Evolutionary conservation across 2,797 vertebrate genomes (phyloP).

Genomic region (Epinephelus awoara): DNA sequence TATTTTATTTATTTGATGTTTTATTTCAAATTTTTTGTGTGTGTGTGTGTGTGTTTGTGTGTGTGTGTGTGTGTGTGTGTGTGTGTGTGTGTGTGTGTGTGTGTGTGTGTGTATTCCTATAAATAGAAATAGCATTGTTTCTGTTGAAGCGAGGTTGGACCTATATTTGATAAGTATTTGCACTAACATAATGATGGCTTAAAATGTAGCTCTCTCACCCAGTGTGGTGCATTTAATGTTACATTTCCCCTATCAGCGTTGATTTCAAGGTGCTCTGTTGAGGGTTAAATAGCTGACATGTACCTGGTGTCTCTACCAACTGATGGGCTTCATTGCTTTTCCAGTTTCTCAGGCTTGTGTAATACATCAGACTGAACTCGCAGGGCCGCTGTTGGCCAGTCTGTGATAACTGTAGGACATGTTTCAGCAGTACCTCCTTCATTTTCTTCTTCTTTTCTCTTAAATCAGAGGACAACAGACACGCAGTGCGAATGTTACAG

Average conservation of each 20-base stretch:
- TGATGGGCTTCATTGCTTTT: background rate
- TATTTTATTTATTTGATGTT: no score
- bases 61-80: no score
- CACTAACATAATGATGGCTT: background rate
- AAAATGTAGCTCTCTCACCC: background rate
- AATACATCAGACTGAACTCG: conserved; percentile 17
- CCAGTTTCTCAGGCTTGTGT: background rate
- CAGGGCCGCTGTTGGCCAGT: conserved; percentile 49
- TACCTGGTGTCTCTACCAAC: background rate
- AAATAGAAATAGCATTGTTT: no score
- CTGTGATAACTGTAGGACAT: background rate
- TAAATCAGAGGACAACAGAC: background rate
- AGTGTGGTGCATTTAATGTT: background rate
- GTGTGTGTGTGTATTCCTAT: no score
- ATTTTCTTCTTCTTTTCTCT: background rate
- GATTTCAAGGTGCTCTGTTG: no score
- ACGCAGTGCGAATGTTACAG: background rate
- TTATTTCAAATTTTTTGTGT: no score
- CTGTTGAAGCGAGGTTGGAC: no score
- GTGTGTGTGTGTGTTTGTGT: no score
- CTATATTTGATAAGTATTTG: background rate
- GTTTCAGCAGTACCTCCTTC: conserved; percentile 12
- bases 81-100: no score
- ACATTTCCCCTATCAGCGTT: background rate
- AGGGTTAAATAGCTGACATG: background rate